Base-by-base conservation (phyloP, 2,888 invertebrate species). In the Lasioglossum malachurum region DNA sequence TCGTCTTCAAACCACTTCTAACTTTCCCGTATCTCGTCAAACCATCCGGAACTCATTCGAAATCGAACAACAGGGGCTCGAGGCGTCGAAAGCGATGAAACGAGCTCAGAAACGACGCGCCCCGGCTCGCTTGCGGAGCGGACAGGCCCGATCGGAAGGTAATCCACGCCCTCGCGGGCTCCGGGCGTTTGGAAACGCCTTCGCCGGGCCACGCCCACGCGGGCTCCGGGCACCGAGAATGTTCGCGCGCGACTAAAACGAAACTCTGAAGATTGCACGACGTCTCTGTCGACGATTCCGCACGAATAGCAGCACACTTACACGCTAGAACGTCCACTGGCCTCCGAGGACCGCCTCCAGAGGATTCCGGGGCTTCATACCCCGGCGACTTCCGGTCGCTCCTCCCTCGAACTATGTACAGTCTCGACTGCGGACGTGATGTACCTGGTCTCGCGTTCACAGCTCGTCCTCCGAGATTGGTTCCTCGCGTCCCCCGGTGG, bases 241-340 rank as follows among this genome's bases (percentile, higher is more conserved):
- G 83, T n/a, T 49, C 72, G 27, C 27, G 27, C 77, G 41, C 88
- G 72, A 78, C 78, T 75, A 35, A 67, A 38, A 75, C 80, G 80
- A 87, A 76, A 76, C 80, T 80, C 71, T 73, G 74, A 80, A 89
- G 89, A 89, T 89, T 89, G 89, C 89, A 89, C 89, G 87, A 87
- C 75, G 76, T 87, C 78, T 86, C 80, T 83, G 31, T 27, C 27
- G 60, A 67, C 81, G 87, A 81, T 74, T 84, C 49, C 69, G 78
- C 53, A 78, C 83, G 71, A 82, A 79, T 81, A 83, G 8, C 67
- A 67, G 67, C 87, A 87, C 84, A 69, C 80, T 83, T 77, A 80
- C 44, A 77, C 19, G 23, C 60, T 80, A 76, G 27, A 71, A 74
- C 79, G 57, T 53, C 35, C 72, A 19, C 74, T 72, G 87, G 81